Evolutionary conservation across 2,113 vertebrate genomes (phyloP).

Genomic region (Cyprinodon brontotheroides): DNA sequence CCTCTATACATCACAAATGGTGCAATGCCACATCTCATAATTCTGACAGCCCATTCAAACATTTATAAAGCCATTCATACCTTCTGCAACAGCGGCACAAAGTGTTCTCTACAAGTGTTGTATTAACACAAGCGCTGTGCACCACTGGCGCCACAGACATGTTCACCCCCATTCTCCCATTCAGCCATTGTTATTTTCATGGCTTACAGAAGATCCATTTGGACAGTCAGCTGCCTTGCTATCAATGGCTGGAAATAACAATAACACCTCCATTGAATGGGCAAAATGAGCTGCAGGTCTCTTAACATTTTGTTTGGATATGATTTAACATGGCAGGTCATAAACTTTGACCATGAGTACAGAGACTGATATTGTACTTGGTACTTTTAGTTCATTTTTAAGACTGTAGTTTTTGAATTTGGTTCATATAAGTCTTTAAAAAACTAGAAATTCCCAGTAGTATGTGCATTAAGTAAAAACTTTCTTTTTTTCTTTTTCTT

Average conservation of each 20-base stretch:
- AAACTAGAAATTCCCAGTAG: not conserved
- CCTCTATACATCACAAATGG: slow-evolving; percentile 56
- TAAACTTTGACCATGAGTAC: not conserved
- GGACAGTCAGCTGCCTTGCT: slow-evolving; percentile 51
- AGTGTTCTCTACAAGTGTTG: slow-evolving; percentile 14
- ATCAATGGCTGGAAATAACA: slow-evolving; percentile 57
- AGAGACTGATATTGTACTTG: not conserved
- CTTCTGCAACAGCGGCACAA: slow-evolving; percentile 33
- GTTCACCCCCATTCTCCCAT: slow-evolving; percentile 47
- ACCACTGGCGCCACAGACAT: slow-evolving; percentile 21
- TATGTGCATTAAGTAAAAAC: no score
- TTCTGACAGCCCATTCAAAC: slow-evolving; percentile 61
- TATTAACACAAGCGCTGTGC: slow-evolving; percentile 27
- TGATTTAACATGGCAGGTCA: slow-evolving; percentile 71
- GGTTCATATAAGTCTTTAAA: not conserved
- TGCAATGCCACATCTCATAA: slow-evolving; percentile 63
- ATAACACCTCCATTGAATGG: slow-evolving; percentile 50
- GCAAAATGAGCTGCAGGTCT: slow-evolving; percentile 58
- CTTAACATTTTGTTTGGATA: slow-evolving; percentile 46
- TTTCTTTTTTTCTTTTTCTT: no score
- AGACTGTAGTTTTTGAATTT: not conserved
- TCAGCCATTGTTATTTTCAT: slow-evolving; percentile 61
- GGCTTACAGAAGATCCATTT: slow-evolving; percentile 51
- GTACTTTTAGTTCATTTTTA: not conserved
- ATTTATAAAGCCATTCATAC: slow-evolving; percentile 62